Conservation (phyloP, 2,888 invertebrate genomes). For the Galerucella pusilla region DNA sequence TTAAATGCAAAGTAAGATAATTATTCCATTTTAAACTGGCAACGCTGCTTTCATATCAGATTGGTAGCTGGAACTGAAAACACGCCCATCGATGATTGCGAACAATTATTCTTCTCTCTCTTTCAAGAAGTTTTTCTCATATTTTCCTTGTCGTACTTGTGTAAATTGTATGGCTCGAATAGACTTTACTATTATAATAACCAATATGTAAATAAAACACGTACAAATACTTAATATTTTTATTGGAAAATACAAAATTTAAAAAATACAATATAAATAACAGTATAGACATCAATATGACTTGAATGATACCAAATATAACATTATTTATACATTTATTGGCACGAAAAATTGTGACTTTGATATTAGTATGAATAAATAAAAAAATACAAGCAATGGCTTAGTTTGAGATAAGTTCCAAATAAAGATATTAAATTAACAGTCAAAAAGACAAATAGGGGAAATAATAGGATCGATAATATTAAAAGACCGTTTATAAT, state of each 20-base stretch:
- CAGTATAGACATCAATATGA: not conserved
- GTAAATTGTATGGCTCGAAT: no score
- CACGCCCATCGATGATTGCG: no score
- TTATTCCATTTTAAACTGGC: no score
- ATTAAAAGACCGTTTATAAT: slow-evolving; percentile 52
- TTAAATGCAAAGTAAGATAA: no score
- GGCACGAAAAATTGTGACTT: not conserved
- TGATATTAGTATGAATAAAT: not conserved
- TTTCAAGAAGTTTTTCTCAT: no score
- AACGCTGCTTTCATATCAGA: no score
- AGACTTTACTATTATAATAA: not conserved
- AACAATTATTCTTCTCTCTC: no score
- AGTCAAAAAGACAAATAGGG: slow-evolving; percentile 51
- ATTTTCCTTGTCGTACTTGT: no score
- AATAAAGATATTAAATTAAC: slow-evolving; percentile 29
- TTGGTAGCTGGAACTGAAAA: no score
- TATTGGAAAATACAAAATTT: not conserved
- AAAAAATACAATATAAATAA: not conserved
- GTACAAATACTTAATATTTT: not conserved
- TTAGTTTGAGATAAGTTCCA: not conserved
- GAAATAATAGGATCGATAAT: slow-evolving; percentile 55
- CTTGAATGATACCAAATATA: not conserved
- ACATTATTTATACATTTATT: not conserved
- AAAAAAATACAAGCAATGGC: not conserved
- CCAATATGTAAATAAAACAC: not conserved